Evolutionary conservation across 2,888 invertebrate genomes (phyloP).

Genomic region (Seladonia tumulorum): DNA sequence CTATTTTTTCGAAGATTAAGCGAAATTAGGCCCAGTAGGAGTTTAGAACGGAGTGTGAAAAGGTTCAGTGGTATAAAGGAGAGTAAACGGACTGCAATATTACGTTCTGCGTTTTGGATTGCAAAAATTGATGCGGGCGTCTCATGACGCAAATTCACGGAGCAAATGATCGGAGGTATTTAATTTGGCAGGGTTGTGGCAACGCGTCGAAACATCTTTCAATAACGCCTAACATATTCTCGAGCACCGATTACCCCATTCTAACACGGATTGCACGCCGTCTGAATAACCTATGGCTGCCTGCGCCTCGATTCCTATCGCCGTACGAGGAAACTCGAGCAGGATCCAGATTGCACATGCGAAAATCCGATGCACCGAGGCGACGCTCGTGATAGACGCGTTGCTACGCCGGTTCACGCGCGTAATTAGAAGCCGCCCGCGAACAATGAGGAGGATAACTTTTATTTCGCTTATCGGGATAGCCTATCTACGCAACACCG

Average conservation of each 20-base stretch:
- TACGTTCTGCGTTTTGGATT: no score
- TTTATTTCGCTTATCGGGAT: slow-evolving; percentile 82
- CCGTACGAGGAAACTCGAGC: slow-evolving; percentile 56
- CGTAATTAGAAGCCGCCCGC: slow-evolving; percentile 81
- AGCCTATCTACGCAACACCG: slow-evolving; percentile 74
- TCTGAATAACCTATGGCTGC: slow-evolving; percentile 47
- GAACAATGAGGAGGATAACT: slow-evolving; percentile 82
- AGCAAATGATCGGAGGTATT: neutral
- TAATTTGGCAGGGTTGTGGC: neutral
- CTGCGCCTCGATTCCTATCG: slow-evolving; percentile 54
- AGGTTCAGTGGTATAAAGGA: no score
- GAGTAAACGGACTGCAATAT: no score
- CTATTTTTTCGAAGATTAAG: no score
- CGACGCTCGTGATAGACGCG: slow-evolving; percentile 48
- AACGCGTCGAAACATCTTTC: slow-evolving; percentile 6
- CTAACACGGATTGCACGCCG: slow-evolving; percentile 37
- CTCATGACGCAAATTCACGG: neutral
- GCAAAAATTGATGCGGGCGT: neutral
- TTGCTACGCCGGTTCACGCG: slow-evolving; percentile 64
- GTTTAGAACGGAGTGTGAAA: no score
- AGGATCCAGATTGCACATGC: slow-evolving; percentile 57
- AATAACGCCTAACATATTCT: slow-evolving; percentile 25
- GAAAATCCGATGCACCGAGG: slow-evolving; percentile 54
- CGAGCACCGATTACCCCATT: slow-evolving; percentile 46
- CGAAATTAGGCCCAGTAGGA: neutral